phyloP scores from a whole-genome alignment of 2,888 invertebrate species.

The Rhagonycha fulva region DNA sequence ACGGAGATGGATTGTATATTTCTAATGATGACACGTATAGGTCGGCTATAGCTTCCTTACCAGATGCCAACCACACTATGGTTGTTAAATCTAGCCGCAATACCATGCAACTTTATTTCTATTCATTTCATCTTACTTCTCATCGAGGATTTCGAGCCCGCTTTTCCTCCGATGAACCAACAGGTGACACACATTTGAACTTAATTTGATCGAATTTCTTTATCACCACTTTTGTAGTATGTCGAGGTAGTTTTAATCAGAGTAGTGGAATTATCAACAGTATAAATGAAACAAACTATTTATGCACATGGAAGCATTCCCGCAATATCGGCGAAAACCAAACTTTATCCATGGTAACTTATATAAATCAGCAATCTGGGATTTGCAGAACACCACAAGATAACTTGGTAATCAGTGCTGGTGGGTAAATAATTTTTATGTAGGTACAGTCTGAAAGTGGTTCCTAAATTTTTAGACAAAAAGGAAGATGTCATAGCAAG shows the following conservation, averaged over 20 bases:
- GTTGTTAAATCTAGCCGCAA: constrained; percentile 68
- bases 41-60: constrained; percentile 49
- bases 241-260: constrained; percentile 55
- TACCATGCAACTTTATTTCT: constrained; percentile 65
- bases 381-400: constrained; percentile 29
- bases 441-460: no score
- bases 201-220: no score
- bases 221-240: constrained; percentile 47
- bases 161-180: constrained; percentile 67
- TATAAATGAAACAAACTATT: constrained; percentile 38
- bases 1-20: constrained; percentile 31
- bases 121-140: constrained; percentile 55
- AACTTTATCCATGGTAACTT: constrained; percentile 46
- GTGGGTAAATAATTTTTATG: not conserved
- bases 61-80: constrained; percentile 46
- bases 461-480: constrained; percentile 16
- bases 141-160: constrained; percentile 73
- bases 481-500: constrained; percentile 20
- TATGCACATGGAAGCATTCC: constrained; percentile 52
- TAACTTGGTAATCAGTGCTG: constrained; percentile 7
- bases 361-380: not conserved
- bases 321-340: constrained; percentile 39
- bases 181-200: constrained; percentile 56
- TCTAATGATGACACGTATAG: constrained; percentile 54
- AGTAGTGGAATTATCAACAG: constrained; percentile 52